Base-by-base conservation (phyloP, 2,888 invertebrate species). In the Arrhopalites spinosus region DNA sequence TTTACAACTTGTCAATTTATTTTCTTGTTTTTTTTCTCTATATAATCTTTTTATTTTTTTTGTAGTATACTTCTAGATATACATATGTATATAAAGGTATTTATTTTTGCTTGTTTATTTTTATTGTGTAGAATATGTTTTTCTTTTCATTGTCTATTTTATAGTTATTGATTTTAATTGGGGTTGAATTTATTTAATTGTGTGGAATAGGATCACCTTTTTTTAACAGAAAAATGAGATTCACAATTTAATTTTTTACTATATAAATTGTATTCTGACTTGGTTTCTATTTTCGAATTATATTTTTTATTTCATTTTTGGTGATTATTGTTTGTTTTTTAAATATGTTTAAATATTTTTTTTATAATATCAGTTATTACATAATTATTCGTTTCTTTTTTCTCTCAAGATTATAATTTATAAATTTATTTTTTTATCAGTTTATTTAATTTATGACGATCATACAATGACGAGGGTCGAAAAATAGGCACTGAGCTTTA, bases 401-500 rank as follows among this genome's bases (percentile, higher is more conserved):
- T 23, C n/a, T 56, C 23, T 20, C 7, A 56, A 20, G 56, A 5
- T 56, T 56, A 56, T 20, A 3, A 20, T 23, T 56, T 56, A 5
- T 56, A 56, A 3, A 20, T 23, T 56, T 56, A 5, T 56, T 8
- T n/a, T 56, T 15, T n/a, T 56, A 56, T n/a, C 15, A 56, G 17
- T 36, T 36, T 7, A 36, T 36, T 7, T 36, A 36, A 7, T 7
- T 15, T 56, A 56, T 23, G 23, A 36, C 36, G 36, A 36, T 36
- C 36, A 36, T 36, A 36, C 36, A 36, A 36, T 36, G 53, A 69
- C 27, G 23, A 53, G 72, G 72, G 72, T 72, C 50, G 50, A 64
- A 72, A 72, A 72, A 72, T 72, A 72, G 72, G 72, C 72, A 72
- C 72, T 72, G 63, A 72, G 72, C 72, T 72, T 63, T 72, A 72